Base-by-base conservation (phyloP, 2,888 invertebrate species). In the Microctonus hyperodae region DNA sequence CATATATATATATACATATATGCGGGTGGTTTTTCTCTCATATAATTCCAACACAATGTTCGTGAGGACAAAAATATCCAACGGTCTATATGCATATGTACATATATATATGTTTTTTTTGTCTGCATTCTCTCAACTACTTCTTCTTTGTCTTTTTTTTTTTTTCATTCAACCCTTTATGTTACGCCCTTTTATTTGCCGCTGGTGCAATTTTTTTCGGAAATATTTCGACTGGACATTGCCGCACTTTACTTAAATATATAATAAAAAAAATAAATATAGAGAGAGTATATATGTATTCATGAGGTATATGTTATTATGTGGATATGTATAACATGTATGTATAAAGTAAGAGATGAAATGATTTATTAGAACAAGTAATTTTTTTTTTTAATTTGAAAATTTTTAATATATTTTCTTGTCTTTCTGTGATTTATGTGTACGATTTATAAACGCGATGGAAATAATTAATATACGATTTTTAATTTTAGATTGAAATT, bases 141-240 rank as follows among this genome's bases (percentile, higher is more conserved):
- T 60, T 48, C 31, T 53, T 13, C 13, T 25, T 31, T 35, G 62
- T 40, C 40, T 40, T 40, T 40, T 40, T 13, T n/a, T 44, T 20
- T 44, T 44, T 20, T 2, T 44, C 16, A 16, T 44, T 44, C 16
- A 44, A 44, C 5, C 16, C 44, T 44, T 44, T 44, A 7, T 44
- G 9, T 16, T 44, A n/a, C 6, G 44, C 7, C 44, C 16, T 44
- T 44, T 44, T 44, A 44, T 44, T 44, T 16, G 16, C 44, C 16
- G 44, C 33, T 53, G 44, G 50, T 51, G 53, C 53, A 53, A 62
- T 62, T 62, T 62, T 62, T 53, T 53, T 53, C 62, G 53, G 53
- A 35, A 37, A 53, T 40, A 53, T 62, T 62, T 28, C 50, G 64
- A 37, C 44, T 66, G 59, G 60, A 65, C 65, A 31, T 9, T 56